Conservation (phyloP, 2,888 invertebrate species). For the Oligia latruncula region DNA sequence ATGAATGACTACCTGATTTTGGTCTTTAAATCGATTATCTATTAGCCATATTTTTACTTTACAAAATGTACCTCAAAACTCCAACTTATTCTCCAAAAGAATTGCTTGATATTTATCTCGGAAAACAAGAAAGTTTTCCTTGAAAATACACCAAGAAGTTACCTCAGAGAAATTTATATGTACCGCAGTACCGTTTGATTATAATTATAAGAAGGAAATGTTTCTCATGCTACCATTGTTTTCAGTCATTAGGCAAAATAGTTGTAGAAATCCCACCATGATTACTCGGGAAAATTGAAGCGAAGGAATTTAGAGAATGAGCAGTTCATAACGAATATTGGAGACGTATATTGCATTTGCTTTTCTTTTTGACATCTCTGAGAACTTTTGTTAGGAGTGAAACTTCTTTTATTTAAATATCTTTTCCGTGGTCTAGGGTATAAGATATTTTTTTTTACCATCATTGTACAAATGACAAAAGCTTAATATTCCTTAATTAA, state of each 20-base stretch:
- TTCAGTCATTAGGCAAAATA: conserved; percentile 25
- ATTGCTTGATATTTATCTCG: conserved; percentile 29
- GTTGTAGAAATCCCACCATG: conserved; percentile 33
- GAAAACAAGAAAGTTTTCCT: conserved; percentile 40
- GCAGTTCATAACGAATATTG: not conserved
- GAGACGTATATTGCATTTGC: not conserved
- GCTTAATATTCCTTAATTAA: conserved; percentile 62
- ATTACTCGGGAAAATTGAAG: conserved; percentile 7
- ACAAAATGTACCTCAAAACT: conserved; percentile 14
- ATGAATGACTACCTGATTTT: not conserved
- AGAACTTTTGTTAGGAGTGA: not conserved
- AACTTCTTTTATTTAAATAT: conserved; percentile 22
- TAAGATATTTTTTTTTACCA: conserved; percentile 53
- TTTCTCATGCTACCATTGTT: conserved; percentile 51
- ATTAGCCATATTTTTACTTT: not conserved
- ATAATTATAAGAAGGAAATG: conserved; percentile 55
- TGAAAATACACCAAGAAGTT: conserved; percentile 36
- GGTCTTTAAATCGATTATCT: conserved; percentile 10
- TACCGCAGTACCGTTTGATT: conserved; percentile 52
- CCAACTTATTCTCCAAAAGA: conserved; percentile 8
- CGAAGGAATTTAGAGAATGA: conserved; percentile 21
- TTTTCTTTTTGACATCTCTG: not conserved
- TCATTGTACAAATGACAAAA: conserved; percentile 53
- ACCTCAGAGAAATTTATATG: conserved; percentile 45
- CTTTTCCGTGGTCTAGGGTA: not conserved